Conservation (phyloP, 2,113 vertebrate genomes). For the Odontesthes bonariensis region DNA sequence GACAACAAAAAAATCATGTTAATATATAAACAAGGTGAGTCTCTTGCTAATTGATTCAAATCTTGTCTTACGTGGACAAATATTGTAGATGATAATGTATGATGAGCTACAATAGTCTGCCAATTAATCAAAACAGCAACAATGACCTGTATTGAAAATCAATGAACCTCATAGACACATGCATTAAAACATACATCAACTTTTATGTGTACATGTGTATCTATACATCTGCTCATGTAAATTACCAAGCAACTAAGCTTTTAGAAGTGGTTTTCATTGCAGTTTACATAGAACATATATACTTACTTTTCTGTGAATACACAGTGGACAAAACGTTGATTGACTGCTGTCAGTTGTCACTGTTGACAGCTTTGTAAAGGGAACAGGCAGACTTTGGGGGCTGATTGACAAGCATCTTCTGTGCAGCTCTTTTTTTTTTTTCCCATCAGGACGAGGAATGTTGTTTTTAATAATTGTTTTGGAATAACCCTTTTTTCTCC, state of each 20-base stretch:
- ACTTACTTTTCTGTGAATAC: constrained; percentile 18
- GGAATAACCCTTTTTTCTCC: constrained; percentile 36
- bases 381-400: constrained; percentile 37
- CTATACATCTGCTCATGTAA: not conserved
- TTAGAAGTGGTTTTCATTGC: constrained; percentile 4
- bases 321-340: constrained; percentile 41
- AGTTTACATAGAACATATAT: constrained; percentile 15
- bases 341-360: constrained; percentile 54
- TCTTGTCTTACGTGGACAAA: constrained; percentile 24
- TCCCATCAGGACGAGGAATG: constrained; percentile 44
- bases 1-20: too few species aligned
- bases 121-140: constrained; percentile 12
- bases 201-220: not conserved
- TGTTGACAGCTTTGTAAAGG: constrained; percentile 52
- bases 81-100: constrained; percentile 19
- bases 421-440: constrained; percentile 53
- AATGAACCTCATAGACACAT: too few species aligned
- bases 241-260: not conserved
- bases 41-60: constrained; percentile 34
- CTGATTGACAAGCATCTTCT: constrained; percentile 66
- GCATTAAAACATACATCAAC: too few species aligned
- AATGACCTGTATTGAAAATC: too few species aligned
- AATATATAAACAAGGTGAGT: not conserved
- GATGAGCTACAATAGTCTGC: constrained; percentile 10
- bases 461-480: constrained; percentile 39